phyloP scores from a whole-genome alignment of 2,888 invertebrate genomes.

The Barypeithes pellucidus region DNA sequence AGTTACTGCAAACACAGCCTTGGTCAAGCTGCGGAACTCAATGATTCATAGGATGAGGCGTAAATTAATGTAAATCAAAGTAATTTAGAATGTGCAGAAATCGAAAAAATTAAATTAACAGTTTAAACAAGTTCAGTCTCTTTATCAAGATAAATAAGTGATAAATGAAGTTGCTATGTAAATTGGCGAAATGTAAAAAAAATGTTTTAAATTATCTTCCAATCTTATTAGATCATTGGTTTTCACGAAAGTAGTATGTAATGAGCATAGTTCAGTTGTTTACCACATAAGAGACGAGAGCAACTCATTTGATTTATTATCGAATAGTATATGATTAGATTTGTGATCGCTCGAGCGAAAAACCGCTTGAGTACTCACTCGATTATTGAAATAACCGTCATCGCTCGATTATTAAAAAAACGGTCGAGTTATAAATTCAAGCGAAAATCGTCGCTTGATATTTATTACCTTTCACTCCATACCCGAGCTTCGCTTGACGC shows the following conservation, averaged over 20 bases:
- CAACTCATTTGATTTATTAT: too few species aligned
- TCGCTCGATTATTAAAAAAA: too few species aligned
- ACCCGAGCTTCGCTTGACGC: too few species aligned
- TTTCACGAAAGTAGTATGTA: background rate
- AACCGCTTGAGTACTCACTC: too few species aligned
- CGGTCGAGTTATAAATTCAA: too few species aligned
- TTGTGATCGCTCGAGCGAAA: too few species aligned
- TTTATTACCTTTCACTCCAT: too few species aligned
- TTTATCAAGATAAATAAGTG: conserved; percentile 15
- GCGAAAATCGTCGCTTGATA: too few species aligned
- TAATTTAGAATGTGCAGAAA: conserved; percentile 9
- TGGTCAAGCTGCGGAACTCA: background rate
- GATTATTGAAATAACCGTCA: too few species aligned
- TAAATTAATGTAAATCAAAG: conserved; percentile 17
- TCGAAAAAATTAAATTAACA: conserved; percentile 20
- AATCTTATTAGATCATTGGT: conserved; percentile 11
- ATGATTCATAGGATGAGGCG: conserved; percentile 10
- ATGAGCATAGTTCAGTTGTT: background rate
- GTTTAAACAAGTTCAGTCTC: conserved; percentile 10
- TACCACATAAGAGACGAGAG: too few species aligned
- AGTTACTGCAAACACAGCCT: background rate
- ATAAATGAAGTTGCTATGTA: conserved; percentile 21
- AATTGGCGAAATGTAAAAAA: conserved; percentile 1
- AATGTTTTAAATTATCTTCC: background rate
- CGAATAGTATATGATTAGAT: too few species aligned